These are phyloP conservation scores for roundworm (Caenorhabditis elegans) DNA, from an alignment of 1,140 invertebrate genomes.

Conservation along the genomic window DNA sequence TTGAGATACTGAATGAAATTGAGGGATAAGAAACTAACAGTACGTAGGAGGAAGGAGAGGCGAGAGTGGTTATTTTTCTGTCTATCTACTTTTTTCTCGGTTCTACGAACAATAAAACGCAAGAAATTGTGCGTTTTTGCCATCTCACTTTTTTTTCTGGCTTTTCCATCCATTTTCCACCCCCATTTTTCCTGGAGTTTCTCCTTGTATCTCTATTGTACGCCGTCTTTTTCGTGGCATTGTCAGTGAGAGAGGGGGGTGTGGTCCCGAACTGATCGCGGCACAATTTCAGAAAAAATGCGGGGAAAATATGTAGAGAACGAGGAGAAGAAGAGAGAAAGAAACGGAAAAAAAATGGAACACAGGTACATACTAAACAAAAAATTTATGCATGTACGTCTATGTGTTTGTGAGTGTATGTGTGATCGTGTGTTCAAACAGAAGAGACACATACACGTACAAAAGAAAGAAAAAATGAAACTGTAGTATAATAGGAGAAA, in stretches of 20 bases:
- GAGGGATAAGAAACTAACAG: neutral
- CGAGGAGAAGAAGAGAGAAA: neutral
- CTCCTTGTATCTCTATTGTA: neutral
- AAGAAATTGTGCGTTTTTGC: neutral
- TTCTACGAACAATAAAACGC: neutral
- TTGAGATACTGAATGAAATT: neutral
- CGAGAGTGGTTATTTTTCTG: neutral
- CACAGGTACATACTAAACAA: slow-evolving; percentile 30
- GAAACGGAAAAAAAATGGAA: neutral
- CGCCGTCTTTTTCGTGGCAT: neutral
- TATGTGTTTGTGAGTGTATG: slow-evolving; percentile 21
- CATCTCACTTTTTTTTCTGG: neutral
- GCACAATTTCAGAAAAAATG: neutral
- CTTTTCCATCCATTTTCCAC: neutral
- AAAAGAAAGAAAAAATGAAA: too few relatives aligned
- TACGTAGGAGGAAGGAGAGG: neutral
- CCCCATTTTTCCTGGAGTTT: neutral
- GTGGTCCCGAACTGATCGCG: neutral
- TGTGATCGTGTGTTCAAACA: neutral
- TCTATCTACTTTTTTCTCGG: neutral
- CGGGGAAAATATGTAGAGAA: neutral
- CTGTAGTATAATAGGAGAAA: slow-evolving; percentile 32
- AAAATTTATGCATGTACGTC: slow-evolving; percentile 30
- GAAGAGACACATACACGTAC: neutral
- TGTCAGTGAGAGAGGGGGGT: neutral